Evolutionary conservation across 2,797 vertebrate genomes (phyloP).

Genomic region (Rhinichthys osculus): DNA sequence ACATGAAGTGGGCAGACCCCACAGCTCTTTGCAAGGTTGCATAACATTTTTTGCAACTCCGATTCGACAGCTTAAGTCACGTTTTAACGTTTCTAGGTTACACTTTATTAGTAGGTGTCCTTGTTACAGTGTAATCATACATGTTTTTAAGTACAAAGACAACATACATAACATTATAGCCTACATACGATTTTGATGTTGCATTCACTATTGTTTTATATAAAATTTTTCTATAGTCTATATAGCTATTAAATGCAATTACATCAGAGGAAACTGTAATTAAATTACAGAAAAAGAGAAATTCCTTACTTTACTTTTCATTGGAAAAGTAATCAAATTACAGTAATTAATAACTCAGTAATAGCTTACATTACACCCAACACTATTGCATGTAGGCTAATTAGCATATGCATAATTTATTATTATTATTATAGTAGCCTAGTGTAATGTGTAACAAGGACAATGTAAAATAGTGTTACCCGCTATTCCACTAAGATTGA

Average conservation of each 20-base stretch:
- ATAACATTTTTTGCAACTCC: slow-evolving; percentile 16
- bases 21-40: slow-evolving; percentile 19
- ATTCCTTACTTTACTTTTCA: background rate
- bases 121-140: background rate
- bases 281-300: background rate
- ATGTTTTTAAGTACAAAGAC: background rate
- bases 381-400: background rate
- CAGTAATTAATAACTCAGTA: background rate
- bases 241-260: background rate
- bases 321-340: background rate
- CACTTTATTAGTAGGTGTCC: background rate
- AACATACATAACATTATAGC: background rate
- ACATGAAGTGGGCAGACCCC: slow-evolving; percentile 25
- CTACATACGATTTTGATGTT: background rate
- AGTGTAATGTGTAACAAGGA: background rate
- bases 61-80: background rate
- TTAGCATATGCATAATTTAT: background rate
- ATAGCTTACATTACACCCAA: background rate
- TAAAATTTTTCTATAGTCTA: background rate
- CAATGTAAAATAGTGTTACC: background rate
- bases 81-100: background rate
- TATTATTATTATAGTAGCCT: background rate
- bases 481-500: background rate
- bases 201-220: background rate
- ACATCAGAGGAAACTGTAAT: background rate